phyloP scores from a whole-genome alignment of 2,797 vertebrate species.

The Cheirogaleus major region DNA sequence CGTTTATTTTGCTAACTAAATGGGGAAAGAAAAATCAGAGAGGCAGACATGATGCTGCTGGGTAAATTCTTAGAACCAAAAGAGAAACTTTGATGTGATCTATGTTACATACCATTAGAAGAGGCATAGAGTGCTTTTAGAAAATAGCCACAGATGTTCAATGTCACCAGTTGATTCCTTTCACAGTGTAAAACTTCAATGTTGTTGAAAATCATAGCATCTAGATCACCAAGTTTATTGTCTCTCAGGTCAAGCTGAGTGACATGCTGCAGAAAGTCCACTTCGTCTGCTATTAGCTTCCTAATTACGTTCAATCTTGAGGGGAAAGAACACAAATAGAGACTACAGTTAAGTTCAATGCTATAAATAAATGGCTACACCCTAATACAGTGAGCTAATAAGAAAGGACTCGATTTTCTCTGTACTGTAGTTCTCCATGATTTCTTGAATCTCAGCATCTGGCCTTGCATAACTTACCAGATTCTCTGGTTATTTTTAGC shows the following conservation, averaged over 20 bases:
- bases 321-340: conserved; percentile 5
- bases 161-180: conserved; percentile 91
- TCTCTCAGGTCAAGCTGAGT: conserved; percentile 96
- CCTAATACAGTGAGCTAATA: rapidly evolving
- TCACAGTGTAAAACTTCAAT: conserved; percentile 98
- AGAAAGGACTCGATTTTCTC: neutral
- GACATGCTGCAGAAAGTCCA: conserved; percentile 94
- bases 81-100: neutral
- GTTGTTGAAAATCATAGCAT: conserved; percentile 92
- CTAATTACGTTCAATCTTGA: conserved; percentile 94
- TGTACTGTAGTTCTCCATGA: rapidly evolving
- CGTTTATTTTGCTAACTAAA: neutral
- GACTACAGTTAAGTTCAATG: neutral
- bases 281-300: conserved; percentile 89
- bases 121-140: conserved; percentile 95
- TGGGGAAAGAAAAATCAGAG: neutral
- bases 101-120: conserved; percentile 90
- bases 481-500: conserved; percentile 36
- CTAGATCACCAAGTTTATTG: conserved; percentile 92
- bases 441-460: neutral
- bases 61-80: neutral
- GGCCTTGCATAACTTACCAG: neutral
- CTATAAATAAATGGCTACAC: neutral
- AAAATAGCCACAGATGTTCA: conserved; percentile 91
- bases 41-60: neutral